Evolutionary conservation across 2,113 vertebrate genomes (phyloP), one percentile per base, ranked within the genome.

Genomic region (Ornithorhynchus anatinus): DNA sequence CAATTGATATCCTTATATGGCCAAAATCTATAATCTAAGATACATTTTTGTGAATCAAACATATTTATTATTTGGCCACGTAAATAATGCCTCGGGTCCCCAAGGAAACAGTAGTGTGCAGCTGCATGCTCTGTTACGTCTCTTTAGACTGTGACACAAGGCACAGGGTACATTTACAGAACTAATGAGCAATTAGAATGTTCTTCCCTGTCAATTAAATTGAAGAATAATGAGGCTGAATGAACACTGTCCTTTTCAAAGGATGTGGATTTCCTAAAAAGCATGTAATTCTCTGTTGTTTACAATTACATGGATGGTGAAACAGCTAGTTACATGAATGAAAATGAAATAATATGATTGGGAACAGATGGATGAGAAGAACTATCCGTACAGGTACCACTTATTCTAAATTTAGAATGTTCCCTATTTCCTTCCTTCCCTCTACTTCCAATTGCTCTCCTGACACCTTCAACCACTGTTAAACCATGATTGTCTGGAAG

Each of bases 101-200:
- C 35, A 8, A 17, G 72, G 61, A 25, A 36, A 20, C 47, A 25
- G 29, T 53, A n/a, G 42, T 25, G 10, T 0, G 17, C 17, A 69
- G 56, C 51, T 72, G 25, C 72, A 19, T 60, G 62, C 31, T 6
- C 48, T 62, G 31, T 43, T n/a, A 36, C 10, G 5, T 43, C 69
- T 65, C 35, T 58, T n/a, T 8, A 80, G 83, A 70, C 42, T 63
- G 35, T 63, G 59, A 65, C 54, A 65, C 42, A 74, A 62, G 69
- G 57, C 44, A 35, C 53, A 31, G 38, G 69, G 53, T 44, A 32
- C 69, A 54, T 80, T 79, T 67, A 37, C 59, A 77, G 59, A 72
- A 75, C 66, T 87, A 88, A 89, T 37, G 40, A 89, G 78, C 66
- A 91, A 86, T 86, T 88, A 88, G 77, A 63, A 67, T 10, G 3